phyloP scores from a whole-genome alignment of 1,140 invertebrate genomes.

The Leguminivora glycinivorella region DNA sequence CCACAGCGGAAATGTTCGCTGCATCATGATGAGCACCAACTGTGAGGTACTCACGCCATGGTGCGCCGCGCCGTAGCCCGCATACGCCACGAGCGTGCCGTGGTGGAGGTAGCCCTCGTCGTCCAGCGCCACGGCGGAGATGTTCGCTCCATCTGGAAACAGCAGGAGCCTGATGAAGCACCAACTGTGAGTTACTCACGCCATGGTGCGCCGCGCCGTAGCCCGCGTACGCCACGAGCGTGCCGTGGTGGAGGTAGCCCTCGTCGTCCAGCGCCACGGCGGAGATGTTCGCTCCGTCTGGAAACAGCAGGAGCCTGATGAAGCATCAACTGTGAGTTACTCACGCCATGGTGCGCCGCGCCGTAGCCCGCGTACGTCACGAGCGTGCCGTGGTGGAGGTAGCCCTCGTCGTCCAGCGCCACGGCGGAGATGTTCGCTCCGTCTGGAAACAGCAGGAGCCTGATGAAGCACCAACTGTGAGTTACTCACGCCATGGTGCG shows the following conservation, averaged over 20 bases:
- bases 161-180: no score
- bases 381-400: no score
- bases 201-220: constrained; percentile 59
- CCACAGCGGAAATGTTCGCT: constrained; percentile 53
- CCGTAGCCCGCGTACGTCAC: constrained; percentile 65
- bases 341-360: constrained; percentile 55
- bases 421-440: constrained; percentile 53
- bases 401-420: no score
- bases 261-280: no score
- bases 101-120: no score
- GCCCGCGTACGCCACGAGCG: constrained; percentile 57
- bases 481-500: constrained; percentile 56
- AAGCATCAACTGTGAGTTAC: no score
- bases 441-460: constrained; percentile 57
- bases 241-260: no score
- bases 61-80: constrained; percentile 53
- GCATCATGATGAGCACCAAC: no score
- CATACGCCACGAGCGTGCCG: constrained; percentile 58
- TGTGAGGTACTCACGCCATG: constrained; percentile 52
- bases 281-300: constrained; percentile 58
- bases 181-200: constrained; percentile 42
- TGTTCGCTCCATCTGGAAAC: constrained; percentile 52
- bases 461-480: no score
- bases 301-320: constrained; percentile 51
- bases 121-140: no score